These are phyloP conservation scores for Tetrapedia diversipes DNA, from an alignment of 2,888 invertebrate genomes.

Conservation along the genomic window DNA sequence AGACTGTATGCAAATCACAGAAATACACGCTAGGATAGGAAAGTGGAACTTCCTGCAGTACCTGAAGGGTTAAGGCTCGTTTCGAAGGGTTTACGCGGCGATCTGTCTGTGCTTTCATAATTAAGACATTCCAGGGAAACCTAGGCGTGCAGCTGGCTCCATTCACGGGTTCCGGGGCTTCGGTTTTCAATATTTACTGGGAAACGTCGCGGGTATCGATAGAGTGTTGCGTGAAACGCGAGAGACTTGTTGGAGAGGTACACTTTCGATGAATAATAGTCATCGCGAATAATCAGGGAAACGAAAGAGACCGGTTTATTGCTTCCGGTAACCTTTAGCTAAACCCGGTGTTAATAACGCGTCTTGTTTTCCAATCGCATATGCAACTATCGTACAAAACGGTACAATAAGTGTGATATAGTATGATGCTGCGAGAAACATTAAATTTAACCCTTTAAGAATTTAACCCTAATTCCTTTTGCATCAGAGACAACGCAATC, in stretches of 20 bases:
- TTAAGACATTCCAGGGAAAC: slow-evolving; percentile 30
- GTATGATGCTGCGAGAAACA: too few relatives aligned
- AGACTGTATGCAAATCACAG: too few relatives aligned
- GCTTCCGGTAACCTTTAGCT: slow-evolving; percentile 28
- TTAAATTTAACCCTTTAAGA: too few relatives aligned
- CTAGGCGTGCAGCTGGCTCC: slow-evolving; percentile 2
- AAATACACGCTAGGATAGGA: too few relatives aligned
- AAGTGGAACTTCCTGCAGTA: too few relatives aligned
- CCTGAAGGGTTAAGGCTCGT: too few relatives aligned
- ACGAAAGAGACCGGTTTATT: slow-evolving; percentile 6
- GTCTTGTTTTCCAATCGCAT: too few relatives aligned
- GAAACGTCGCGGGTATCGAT: not conserved
- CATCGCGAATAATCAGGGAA: not conserved
- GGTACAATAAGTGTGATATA: too few relatives aligned
- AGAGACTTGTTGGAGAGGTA: not conserved
- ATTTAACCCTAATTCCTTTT: too few relatives aligned
- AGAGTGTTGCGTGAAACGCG: not conserved
- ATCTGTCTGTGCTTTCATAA: slow-evolving; percentile 14
- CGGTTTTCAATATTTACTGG: slow-evolving; percentile 40
- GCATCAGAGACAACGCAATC: too few relatives aligned
- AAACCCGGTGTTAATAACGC: too few relatives aligned
- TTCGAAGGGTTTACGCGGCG: slow-evolving; percentile 11
- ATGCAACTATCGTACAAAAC: too few relatives aligned
- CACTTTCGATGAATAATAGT: not conserved
- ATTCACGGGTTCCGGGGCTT: slow-evolving; percentile 20